Evolutionary conservation across 2,888 invertebrate species (phyloP).

Genomic region (Agriopis leucophaearia): DNA sequence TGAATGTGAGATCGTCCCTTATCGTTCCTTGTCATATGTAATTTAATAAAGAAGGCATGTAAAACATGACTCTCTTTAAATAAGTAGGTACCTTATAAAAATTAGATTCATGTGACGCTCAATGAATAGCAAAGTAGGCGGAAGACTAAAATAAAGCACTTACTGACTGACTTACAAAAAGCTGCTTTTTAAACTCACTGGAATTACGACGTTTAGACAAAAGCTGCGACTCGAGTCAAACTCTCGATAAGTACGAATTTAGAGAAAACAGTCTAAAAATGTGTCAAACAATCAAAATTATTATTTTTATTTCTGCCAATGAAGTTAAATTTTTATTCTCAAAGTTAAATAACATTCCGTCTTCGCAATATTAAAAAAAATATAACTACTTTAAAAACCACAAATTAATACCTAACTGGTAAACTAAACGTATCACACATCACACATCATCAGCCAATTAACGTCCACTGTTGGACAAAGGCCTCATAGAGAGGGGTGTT

Average conservation of each 20-base stretch:
- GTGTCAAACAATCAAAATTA: too few relatives aligned
- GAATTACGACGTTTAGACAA: not conserved
- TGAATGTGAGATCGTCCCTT: not conserved
- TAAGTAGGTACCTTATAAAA: conserved; percentile 21
- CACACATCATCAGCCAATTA: too few relatives aligned
- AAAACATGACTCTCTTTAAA: conserved; percentile 19
- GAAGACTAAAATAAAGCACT: conserved; percentile 22
- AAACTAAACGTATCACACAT: too few relatives aligned
- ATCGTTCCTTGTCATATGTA: conserved; percentile 18
- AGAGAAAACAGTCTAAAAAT: not conserved
- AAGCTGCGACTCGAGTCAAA: not conserved
- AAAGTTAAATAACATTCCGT: too few relatives aligned
- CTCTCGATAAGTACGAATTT: not conserved
- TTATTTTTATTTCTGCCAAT: too few relatives aligned
- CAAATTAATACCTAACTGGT: too few relatives aligned
- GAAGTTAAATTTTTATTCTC: too few relatives aligned
- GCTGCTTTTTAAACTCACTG: not conserved
- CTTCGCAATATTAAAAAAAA: too few relatives aligned
- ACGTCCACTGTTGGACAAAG: too few relatives aligned
- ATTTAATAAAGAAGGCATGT: conserved; percentile 18
- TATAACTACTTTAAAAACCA: too few relatives aligned
- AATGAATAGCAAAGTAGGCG: conserved; percentile 29
- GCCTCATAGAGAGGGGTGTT: too few relatives aligned
- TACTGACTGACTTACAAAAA: conserved; percentile 17
- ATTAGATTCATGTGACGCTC: conserved; percentile 32